A percentile compares a stretch with the other conserved stretches of the same genome.
These are phyloP conservation scores for Charina bottae DNA, from an alignment of 2,113 vertebrate species.

Conservation along the genomic window DNA sequence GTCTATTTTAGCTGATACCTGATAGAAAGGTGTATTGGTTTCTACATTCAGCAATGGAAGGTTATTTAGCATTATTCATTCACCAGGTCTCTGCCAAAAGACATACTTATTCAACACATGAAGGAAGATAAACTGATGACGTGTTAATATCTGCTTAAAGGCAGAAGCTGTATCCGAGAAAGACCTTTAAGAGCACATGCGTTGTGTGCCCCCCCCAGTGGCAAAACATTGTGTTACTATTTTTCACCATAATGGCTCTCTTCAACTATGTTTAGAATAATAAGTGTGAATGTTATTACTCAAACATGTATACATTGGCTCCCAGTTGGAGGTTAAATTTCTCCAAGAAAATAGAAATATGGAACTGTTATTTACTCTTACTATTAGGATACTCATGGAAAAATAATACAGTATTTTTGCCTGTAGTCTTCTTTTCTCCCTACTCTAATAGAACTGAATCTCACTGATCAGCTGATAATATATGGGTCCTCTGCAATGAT, in stretches of 20 bases:
- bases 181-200: conserved; percentile 26
- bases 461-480: conserved; percentile 53
- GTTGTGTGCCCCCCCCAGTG: neutral
- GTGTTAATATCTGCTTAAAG: conserved; percentile 42
- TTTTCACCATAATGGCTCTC: conserved; percentile 38
- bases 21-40: conserved; percentile 35
- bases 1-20: neutral
- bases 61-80: conserved; percentile 44
- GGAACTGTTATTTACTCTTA: conserved; percentile 51
- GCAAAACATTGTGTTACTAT: neutral
- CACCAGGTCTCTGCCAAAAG: conserved; percentile 48
- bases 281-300: conserved; percentile 60
- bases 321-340: conserved; percentile 69
- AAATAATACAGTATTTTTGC: conserved; percentile 46
- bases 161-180: conserved; percentile 42
- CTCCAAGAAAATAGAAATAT: conserved; percentile 59
- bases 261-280: conserved; percentile 54
- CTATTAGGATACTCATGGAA: no score
- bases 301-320: conserved; percentile 50
- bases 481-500: conserved; percentile 53
- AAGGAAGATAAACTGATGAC: neutral
- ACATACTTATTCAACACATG: conserved; percentile 15
- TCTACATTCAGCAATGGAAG: conserved; percentile 19
- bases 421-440: conserved; percentile 44
- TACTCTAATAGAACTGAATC: conserved; percentile 48